phyloP scores from a whole-genome alignment of 2,888 invertebrate species.

The Bimastos eiseni region DNA sequence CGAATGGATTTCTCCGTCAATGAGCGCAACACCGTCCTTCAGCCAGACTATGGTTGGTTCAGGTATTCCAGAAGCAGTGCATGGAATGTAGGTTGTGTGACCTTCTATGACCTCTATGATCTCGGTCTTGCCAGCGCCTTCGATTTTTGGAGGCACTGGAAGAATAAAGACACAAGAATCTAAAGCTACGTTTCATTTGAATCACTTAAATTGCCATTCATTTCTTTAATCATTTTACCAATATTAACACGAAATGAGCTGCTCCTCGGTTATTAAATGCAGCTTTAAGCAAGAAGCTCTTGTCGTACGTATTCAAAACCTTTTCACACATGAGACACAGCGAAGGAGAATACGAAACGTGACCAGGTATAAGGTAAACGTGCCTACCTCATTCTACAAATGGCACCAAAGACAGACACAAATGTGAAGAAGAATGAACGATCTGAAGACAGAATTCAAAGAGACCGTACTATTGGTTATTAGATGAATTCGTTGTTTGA shows the following conservation, averaged over 20 bases:
- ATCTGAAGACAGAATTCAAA: not conserved
- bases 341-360: not conserved
- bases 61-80: constrained; percentile 60
- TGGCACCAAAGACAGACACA: not conserved
- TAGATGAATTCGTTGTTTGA: no score
- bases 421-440: not conserved
- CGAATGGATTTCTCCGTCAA: constrained; percentile 53
- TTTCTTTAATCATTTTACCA: not conserved
- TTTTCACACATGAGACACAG: no score
- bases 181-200: not conserved
- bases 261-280: not conserved
- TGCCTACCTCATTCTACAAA: not conserved
- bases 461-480: no score
- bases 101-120: constrained; percentile 57
- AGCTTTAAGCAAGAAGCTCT: no score
- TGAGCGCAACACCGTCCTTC: constrained; percentile 50
- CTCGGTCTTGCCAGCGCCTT: constrained; percentile 24
- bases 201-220: not conserved
- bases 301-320: no score
- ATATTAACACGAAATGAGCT: not conserved
- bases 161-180: not conserved
- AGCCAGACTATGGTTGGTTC: constrained; percentile 61
- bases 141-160: constrained; percentile 43
- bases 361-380: not conserved
- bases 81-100: constrained; percentile 56